phyloP scores from a whole-genome alignment of 2,113 vertebrate species.

The Phalacrocorax pelagicus region DNA sequence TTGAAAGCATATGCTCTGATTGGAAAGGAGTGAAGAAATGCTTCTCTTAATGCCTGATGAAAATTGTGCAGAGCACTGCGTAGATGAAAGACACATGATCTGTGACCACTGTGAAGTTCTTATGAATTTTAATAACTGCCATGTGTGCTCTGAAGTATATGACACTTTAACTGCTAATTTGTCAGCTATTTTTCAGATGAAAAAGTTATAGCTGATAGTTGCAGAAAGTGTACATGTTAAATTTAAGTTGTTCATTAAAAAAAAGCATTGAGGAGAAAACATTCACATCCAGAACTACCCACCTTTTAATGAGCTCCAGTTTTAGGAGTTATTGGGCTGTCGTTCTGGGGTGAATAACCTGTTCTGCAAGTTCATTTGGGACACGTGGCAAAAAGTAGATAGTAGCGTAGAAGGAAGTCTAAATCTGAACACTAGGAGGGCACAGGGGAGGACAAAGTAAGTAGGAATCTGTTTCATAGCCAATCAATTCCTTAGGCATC shows the following conservation, averaged over 20 bases:
- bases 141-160: constrained; percentile 28
- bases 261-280: not conserved
- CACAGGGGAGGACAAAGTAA: not conserved
- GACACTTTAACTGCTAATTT: constrained; percentile 36
- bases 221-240: not conserved
- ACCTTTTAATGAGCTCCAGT: not conserved
- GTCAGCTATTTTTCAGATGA: constrained; percentile 11
- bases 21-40: not conserved
- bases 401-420: not conserved
- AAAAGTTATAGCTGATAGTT: constrained; percentile 13
- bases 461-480: not conserved
- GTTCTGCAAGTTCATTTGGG: not conserved
- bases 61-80: not conserved
- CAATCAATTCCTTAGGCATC: not conserved
- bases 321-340: not conserved
- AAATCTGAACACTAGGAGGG: not conserved
- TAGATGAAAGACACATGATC: not conserved
- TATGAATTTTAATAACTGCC: constrained; percentile 41
- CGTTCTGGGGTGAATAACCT: not conserved
- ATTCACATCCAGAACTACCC: not conserved
- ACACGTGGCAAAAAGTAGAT: not conserved
- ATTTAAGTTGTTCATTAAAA: not conserved
- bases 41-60: not conserved
- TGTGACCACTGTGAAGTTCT: constrained; percentile 31
- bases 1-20: not conserved